These are phyloP conservation scores for Zeuzera pyrina DNA, from an alignment of 2,888 invertebrate species.

Conservation along the genomic window DNA sequence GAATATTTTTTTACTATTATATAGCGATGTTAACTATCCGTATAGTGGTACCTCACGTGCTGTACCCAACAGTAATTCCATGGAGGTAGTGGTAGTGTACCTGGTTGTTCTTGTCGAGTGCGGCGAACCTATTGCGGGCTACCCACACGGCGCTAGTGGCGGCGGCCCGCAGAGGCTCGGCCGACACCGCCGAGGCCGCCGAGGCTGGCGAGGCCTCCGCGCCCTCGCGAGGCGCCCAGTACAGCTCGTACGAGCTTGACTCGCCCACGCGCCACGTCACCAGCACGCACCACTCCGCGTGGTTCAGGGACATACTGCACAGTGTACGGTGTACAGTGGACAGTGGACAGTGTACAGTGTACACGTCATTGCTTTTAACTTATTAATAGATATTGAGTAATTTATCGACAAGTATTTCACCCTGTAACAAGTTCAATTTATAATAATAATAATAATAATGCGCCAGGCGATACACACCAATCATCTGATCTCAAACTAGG, in stretches of 20 bases:
- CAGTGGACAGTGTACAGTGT: background rate
- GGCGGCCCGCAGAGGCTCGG: constrained; percentile 77
- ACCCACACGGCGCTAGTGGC: constrained; percentile 93
- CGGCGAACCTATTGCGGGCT: constrained; percentile 97
- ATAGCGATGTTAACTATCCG: too few relatives aligned
- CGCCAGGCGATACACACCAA: too few relatives aligned
- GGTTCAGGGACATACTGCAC: constrained; percentile 96
- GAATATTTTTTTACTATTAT: too few relatives aligned
- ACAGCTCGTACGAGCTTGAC: constrained; percentile 94
- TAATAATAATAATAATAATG: too few relatives aligned
- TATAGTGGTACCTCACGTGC: too few relatives aligned
- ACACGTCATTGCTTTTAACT: background rate
- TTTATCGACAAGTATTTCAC: too few relatives aligned
- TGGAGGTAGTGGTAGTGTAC: too few relatives aligned
- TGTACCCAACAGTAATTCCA: too few relatives aligned
- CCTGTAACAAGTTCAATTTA: too few relatives aligned
- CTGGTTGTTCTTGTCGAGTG: constrained; percentile 93
- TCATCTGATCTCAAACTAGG: too few relatives aligned
- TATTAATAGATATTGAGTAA: too few relatives aligned
- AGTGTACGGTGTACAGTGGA: background rate
- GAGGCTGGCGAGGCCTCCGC: constrained; percentile 67
- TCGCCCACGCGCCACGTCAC: constrained; percentile 87
- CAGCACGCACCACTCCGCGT: constrained; percentile 95
- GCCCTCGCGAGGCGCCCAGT: constrained; percentile 86
- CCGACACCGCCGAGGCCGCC: constrained; percentile 77